Conservation (phyloP, 2,888 invertebrate species). For the Philaethria dido region DNA sequence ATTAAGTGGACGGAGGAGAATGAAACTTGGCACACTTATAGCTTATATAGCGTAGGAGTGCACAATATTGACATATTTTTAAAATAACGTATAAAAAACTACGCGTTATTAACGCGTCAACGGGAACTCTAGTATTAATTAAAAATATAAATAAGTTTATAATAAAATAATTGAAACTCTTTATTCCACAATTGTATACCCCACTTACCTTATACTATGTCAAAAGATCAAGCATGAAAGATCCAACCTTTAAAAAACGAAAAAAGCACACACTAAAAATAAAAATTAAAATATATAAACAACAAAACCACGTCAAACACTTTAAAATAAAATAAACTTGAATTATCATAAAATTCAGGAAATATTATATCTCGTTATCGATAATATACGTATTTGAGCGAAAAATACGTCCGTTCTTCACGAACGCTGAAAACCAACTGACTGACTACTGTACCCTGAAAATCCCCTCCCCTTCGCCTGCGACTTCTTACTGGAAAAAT, state of each 20-base stretch:
- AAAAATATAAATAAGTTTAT: no score
- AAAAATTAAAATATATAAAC: not conserved
- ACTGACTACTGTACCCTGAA: slow-evolving; percentile 32
- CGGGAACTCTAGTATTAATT: no score
- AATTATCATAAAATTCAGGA: slow-evolving; percentile 8
- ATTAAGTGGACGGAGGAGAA: no score
- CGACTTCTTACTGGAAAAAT: slow-evolving; percentile 42
- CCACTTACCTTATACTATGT: slow-evolving; percentile 6
- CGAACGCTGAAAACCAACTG: slow-evolving; percentile 37
- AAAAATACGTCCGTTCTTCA: slow-evolving; percentile 22
- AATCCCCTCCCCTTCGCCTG: slow-evolving; percentile 39
- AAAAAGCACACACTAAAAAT: slow-evolving; percentile 5
- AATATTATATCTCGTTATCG: slow-evolving; percentile 18
- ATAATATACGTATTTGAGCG: not conserved
- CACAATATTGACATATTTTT: no score
- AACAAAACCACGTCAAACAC: slow-evolving; percentile 1
- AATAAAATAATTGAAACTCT: not conserved
- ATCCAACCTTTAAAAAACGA: slow-evolving; percentile 11
- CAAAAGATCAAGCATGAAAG: not conserved
- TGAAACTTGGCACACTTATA: no score
- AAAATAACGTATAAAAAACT: no score
- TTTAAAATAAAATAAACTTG: not conserved
- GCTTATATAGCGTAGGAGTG: no score
- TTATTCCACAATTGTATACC: not conserved
- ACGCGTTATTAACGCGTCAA: no score